phyloP scores from a whole-genome alignment of 1,140 invertebrate species.

The Penaeus vannamei region DNA sequence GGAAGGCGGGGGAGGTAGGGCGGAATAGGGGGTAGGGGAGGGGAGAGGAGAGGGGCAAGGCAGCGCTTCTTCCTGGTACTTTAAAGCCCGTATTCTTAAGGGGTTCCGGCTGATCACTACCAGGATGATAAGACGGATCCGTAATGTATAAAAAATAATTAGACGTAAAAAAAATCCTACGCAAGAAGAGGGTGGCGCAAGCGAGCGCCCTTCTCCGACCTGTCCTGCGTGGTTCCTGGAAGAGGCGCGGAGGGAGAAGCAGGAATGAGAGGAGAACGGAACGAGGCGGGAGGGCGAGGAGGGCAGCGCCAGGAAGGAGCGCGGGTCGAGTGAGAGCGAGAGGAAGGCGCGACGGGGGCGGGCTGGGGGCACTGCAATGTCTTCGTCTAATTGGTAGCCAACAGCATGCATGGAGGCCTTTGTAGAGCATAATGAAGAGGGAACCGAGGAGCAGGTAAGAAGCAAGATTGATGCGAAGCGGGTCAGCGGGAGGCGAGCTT shows the following conservation, averaged over 20 bases:
- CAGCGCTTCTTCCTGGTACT: background rate
- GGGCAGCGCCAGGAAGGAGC: conserved; percentile 17
- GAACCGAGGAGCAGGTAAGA: conserved; percentile 16
- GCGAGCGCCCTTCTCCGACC: too few species aligned
- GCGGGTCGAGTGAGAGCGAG: background rate
- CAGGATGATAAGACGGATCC: too few species aligned
- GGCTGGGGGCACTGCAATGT: background rate
- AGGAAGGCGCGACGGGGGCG: conserved; percentile 1
- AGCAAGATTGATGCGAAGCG: conserved; percentile 30
- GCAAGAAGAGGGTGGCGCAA: too few species aligned
- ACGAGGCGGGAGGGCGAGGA: background rate
- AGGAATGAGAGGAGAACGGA: background rate
- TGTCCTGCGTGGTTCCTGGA: background rate
- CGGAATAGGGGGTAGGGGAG: background rate
- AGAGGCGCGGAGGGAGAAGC: conserved; percentile 29
- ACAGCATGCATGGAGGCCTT: conserved; percentile 4
- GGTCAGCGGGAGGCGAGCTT: conserved; percentile 28
- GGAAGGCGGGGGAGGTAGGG: background rate
- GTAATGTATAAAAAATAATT: too few species aligned
- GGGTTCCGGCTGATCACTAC: too few species aligned
- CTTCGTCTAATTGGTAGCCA: conserved; percentile 5
- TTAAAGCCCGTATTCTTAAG: background rate
- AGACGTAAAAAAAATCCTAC: too few species aligned
- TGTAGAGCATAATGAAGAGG: conserved; percentile 22
- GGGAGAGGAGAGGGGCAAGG: conserved; percentile 1